These are phyloP conservation scores for Notodonta ziczac DNA, from an alignment of 2,888 invertebrate genomes.

Conservation along the genomic window DNA sequence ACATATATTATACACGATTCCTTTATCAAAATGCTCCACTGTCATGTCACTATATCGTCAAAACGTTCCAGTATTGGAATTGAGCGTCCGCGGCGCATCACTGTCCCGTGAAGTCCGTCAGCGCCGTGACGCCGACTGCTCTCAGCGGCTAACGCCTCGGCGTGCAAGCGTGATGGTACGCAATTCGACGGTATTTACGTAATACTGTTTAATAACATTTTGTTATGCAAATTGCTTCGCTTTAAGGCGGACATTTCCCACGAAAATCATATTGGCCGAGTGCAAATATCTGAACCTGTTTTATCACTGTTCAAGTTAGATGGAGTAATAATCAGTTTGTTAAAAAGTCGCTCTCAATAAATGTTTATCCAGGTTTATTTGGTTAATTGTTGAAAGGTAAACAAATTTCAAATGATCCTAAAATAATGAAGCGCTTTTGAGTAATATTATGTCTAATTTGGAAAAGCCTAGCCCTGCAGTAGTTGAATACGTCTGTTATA, in stretches of 20 bases:
- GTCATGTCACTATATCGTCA: too few relatives aligned
- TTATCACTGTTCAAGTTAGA: neutral
- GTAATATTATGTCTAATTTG: too few relatives aligned
- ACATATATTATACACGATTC: too few relatives aligned
- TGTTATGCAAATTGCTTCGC: conserved; percentile 25
- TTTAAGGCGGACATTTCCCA: conserved; percentile 14
- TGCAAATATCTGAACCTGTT: neutral
- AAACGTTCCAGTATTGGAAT: neutral
- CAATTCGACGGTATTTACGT: conserved; percentile 28
- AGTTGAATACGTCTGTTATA: too few relatives aligned
- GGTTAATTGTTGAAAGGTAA: too few relatives aligned
- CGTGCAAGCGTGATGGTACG: conserved; percentile 27
- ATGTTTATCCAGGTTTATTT: too few relatives aligned
- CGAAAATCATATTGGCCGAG: conserved; percentile 3
- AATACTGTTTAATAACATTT: conserved; percentile 34
- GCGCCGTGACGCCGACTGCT: conserved; percentile 36
- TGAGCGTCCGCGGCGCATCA: neutral
- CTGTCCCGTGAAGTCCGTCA: neutral
- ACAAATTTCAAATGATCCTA: too few relatives aligned
- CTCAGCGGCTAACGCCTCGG: conserved; percentile 24
- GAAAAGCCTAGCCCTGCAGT: too few relatives aligned
- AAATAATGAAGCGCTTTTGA: too few relatives aligned
- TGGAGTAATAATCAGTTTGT: neutral
- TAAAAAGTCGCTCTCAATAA: too few relatives aligned
- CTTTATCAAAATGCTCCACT: too few relatives aligned